Evolutionary conservation across 2,113 vertebrate genomes (phyloP), one percentile per base, ranked within the genome.

Genomic region (Phylloscopus whistleri): DNA sequence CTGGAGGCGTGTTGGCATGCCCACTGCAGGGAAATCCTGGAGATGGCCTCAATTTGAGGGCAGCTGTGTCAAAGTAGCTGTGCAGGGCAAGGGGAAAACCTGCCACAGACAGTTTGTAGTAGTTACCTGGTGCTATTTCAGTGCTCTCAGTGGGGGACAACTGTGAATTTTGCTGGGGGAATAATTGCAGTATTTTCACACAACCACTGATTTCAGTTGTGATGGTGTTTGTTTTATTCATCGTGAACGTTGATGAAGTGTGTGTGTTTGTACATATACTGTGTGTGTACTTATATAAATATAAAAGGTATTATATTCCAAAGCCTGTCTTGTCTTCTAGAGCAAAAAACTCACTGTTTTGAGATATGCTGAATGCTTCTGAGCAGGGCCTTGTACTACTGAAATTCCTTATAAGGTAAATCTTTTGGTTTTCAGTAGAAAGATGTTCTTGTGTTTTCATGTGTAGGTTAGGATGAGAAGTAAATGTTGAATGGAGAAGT

Each of bases 181-280:
- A 35, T 84, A 81, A 67, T 74, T 33, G 48, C 18, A 37, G 16
- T 66, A 1, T 59, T 84, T 92, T 70, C 68, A 63, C 28, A 23
- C 13, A 55, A 14, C 28, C 49, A 1, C 46, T 39, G 13, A 39
- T 94, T 77, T 77, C 28, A 56, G 27, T 53, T 35, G 55, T 68
- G 56, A 11, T 39, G 37, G 18, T 55, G 16, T 78, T 92, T 62
- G n/a, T 88, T 86, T 92, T 77, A 41, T 64, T 90, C 23, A 16
- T 67, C 0, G 0, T 53, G 23, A 17, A 13, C 3, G 1, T 23
- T 48, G 55, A 66, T 84, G 19, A 44, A 53, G 33, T 24, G 10
- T 66, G 4, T 68, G 6, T 22, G 22, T 46, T 16, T 39, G 5
- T 52, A 21, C 5, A 11, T 16, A 11, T 3, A 23, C 10, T 1